A percentile compares a stretch with the other conserved stretches of the same genome.
phyloP scores from a whole-genome alignment of 2,797 vertebrate genomes.

The Naso thynnoides region DNA sequence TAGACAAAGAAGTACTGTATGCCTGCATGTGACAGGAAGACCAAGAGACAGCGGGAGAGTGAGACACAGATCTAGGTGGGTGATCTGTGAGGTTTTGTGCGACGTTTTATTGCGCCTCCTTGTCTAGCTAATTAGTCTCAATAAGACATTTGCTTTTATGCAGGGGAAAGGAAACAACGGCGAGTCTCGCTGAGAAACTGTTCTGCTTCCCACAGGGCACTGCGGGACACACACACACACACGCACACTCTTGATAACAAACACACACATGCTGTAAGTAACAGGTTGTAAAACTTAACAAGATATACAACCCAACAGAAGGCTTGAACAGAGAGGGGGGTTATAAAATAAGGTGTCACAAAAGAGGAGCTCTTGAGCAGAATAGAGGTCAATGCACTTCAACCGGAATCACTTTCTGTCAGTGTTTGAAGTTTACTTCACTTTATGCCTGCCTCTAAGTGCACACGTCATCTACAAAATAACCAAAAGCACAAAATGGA shows the following conservation, averaged over 20 bases:
- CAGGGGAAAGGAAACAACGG: constrained; percentile 62
- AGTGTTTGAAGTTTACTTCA: constrained; percentile 36
- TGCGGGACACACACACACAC: constrained; percentile 32
- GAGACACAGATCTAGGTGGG: constrained; percentile 45
- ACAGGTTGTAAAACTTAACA: constrained; percentile 76
- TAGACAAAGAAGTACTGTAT: constrained; percentile 44
- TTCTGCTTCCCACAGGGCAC: constrained; percentile 61
- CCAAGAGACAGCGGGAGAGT: constrained; percentile 16
- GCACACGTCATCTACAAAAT: neutral
- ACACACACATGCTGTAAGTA: constrained; percentile 46
- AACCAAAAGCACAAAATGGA: constrained; percentile 43
- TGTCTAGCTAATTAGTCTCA: constrained; percentile 77
- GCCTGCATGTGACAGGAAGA: constrained; percentile 31
- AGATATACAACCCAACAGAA: constrained; percentile 78
- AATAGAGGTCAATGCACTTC: constrained; percentile 66
- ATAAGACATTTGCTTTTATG: constrained; percentile 72
- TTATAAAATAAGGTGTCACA: constrained; percentile 76
- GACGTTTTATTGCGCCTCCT: constrained; percentile 71
- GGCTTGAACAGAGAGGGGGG: constrained; percentile 58
- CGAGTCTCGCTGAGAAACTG: constrained; percentile 55
- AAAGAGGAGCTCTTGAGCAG: constrained; percentile 67
- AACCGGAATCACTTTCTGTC: constrained; percentile 59
- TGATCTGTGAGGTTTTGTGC: constrained; percentile 66
- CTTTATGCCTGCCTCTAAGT: constrained; percentile 2
- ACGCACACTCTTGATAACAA: constrained; percentile 48